Conservation (phyloP, 2,888 invertebrate genomes). For the Minunthozetes semirufus region DNA sequence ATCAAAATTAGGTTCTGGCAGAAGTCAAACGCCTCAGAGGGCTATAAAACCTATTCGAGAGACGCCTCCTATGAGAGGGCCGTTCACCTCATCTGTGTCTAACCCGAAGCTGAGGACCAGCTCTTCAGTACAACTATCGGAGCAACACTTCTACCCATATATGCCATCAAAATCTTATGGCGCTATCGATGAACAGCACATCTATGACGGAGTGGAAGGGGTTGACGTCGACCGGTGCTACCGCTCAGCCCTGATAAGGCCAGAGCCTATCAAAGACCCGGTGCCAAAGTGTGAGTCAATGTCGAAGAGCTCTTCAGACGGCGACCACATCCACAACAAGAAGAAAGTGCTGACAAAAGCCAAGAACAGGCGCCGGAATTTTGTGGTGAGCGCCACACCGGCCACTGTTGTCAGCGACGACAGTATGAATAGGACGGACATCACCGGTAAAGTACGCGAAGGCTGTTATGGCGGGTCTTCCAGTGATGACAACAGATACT, state of each 20-base stretch:
- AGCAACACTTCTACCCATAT: neutral
- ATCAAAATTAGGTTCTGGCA: neutral
- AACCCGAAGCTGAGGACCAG: neutral
- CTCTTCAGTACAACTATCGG: neutral
- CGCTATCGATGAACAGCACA: constrained; percentile 22
- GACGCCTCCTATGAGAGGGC: neutral
- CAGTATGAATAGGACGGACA: constrained; percentile 53
- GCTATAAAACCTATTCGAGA: neutral
- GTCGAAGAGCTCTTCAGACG: constrained; percentile 48
- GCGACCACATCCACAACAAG: constrained; percentile 44
- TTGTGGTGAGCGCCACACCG: constrained; percentile 48
- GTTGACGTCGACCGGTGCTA: neutral
- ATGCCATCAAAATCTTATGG: neutral
- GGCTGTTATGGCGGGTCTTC: constrained; percentile 43
- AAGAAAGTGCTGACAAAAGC: constrained; percentile 46
- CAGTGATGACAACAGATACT: constrained; percentile 56
- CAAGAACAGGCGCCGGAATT: constrained; percentile 49
- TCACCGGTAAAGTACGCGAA: constrained; percentile 37
- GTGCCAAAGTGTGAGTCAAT: constrained; percentile 47
- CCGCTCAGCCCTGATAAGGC: constrained; percentile 34
- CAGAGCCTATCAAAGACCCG: constrained; percentile 38
- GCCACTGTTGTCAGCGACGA: constrained; percentile 58
- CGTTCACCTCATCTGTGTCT: neutral
- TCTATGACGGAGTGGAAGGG: constrained; percentile 38
- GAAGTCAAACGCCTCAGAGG: constrained; percentile 7